Conservation (phyloP, 2,797 vertebrate genomes). For the Glossophaga mutica region DNA sequence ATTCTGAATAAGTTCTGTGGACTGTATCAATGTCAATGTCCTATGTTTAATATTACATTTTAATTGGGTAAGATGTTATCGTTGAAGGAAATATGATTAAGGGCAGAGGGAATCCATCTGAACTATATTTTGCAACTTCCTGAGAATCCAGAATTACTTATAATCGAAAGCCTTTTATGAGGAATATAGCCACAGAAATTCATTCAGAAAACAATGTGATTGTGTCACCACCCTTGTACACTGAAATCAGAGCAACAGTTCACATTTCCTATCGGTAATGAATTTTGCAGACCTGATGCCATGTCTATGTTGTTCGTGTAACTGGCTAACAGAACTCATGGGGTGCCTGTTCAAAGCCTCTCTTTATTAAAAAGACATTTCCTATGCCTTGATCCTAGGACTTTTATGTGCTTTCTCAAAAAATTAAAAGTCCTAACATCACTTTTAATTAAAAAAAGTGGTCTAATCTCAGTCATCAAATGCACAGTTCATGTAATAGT, state of each 20-base stretch:
- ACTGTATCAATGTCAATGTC: background rate
- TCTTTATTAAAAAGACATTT: background rate
- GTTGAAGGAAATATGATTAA: background rate
- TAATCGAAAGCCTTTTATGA: background rate
- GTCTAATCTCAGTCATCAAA: background rate
- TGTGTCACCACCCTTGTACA: background rate
- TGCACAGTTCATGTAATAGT: background rate
- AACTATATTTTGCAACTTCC: background rate
- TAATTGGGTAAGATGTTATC: background rate
- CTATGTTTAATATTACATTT: background rate
- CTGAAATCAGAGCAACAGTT: background rate
- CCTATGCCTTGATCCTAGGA: background rate
- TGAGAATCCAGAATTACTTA: background rate
- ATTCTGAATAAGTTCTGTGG: background rate
- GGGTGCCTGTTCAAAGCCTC: background rate
- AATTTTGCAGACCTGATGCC: background rate
- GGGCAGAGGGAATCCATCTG: background rate
- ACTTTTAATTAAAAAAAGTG: background rate
- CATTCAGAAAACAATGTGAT: background rate
- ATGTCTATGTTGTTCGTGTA: background rate
- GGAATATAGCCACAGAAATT: background rate
- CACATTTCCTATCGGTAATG: background rate
- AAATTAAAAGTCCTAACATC: background rate
- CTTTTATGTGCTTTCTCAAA: background rate
- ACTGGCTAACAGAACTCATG: background rate